A percentile compares a stretch with the other conserved stretches of the same genome.
These are phyloP conservation scores for Gymnoscopelus braueri DNA, from an alignment of 2,797 vertebrate genomes.

Conservation along the genomic window DNA sequence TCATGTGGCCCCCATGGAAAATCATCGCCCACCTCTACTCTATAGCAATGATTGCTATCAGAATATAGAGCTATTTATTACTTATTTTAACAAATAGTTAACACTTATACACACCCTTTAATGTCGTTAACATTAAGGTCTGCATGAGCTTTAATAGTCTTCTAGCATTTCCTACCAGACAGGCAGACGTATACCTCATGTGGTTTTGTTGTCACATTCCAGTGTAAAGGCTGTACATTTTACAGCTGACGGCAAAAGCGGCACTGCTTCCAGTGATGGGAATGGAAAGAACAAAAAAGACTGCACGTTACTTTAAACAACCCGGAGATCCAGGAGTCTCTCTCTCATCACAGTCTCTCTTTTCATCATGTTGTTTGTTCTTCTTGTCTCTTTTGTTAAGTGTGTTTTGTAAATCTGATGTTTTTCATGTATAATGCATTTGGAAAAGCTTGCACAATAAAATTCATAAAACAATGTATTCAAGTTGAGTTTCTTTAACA, in stretches of 20 bases:
- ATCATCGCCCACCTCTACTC: too few relatives aligned
- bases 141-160: neutral
- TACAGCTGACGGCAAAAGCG: constrained; percentile 33
- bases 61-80: neutral
- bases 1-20: too few relatives aligned
- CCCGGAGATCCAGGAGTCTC: neutral
- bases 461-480: too few relatives aligned
- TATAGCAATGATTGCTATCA: too few relatives aligned
- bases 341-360: too few relatives aligned
- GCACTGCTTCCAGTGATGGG: neutral
- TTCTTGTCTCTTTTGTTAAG: too few relatives aligned
- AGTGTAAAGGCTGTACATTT: constrained; percentile 56
- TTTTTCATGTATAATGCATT: too few relatives aligned
- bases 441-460: too few relatives aligned
- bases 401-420: too few relatives aligned
- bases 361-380: too few relatives aligned
- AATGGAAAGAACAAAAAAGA: neutral
- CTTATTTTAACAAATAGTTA: neutral
- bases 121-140: neutral
- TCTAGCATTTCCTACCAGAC: neutral
- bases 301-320: constrained; percentile 40
- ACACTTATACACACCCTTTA: neutral
- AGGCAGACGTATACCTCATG: constrained; percentile 11
- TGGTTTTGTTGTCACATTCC: constrained; percentile 35
- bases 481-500: too few relatives aligned